Base-by-base conservation (phyloP, 1,140 invertebrate species). In the Neuroterus valhalla region DNA sequence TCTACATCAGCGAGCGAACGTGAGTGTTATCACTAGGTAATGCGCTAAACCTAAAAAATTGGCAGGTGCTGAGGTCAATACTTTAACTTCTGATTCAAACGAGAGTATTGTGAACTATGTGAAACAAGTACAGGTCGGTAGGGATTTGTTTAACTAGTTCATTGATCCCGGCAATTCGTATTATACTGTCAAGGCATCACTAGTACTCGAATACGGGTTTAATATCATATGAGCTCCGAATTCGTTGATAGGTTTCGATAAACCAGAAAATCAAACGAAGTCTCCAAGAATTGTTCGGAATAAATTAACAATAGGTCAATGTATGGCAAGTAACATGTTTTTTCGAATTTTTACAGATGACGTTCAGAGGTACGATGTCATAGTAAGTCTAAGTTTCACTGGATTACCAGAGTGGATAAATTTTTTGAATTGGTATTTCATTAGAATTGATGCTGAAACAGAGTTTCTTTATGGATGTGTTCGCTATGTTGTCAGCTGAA, bases 21-120 rank as follows among this genome's bases (percentile, higher is more conserved):
- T n/a, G 19, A 15, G 15, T 78, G 78, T 78, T 78, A 42, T 55
- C 46, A 66, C 15, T 80, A n/a, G n/a, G 78, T 76, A 66, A 76
- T n/a, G 12, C 8, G 5, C 38, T 66, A 71, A 48, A 23, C 45
- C 67, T 11, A 74, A 73, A 21, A 50, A 31, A 12, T 42, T 19
- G 19, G 21, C 38, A 6, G 19, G 15, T 3, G 69, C n/a, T 2
- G 17, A 23, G 17, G 67, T 77, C 2, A 68, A 67, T 48, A 73
- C 43, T 1, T 19, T 75, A 23, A 17, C 14, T n/a, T 8, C 4
- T 14, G 43, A 72, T 19, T 62, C 14, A n/a, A 72, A 15, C 31
- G 12, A 14, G 8, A 21, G 6, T 52, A 44, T 17, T n/a, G 43
- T 26, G 67, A 70, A 77, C 23, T 70, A 72, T 76, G 43, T 70